Evolutionary conservation across 1,140 invertebrate genomes (phyloP).

Genomic region (Amyelois transitella): DNA sequence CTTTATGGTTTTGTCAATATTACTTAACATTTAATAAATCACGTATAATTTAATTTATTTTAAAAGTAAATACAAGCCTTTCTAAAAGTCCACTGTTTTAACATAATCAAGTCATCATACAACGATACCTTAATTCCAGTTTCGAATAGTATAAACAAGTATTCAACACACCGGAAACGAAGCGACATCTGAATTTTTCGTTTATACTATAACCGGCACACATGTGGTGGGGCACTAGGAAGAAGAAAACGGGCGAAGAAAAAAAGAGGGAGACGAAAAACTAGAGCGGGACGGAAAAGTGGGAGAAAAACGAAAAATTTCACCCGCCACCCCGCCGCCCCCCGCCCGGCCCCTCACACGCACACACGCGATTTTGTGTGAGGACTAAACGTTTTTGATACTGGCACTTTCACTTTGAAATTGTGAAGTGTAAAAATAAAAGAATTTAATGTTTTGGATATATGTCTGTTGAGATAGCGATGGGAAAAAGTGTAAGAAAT

Average conservation of each 20-base stretch:
- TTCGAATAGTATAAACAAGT: not conserved
- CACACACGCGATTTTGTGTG: slow-evolving; percentile 40
- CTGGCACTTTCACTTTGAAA: slow-evolving; percentile 27
- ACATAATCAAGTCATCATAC: too few species aligned
- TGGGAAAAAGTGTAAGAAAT: too few species aligned
- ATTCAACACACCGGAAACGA: slow-evolving; percentile 48
- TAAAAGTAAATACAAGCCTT: too few species aligned
- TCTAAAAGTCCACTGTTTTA: too few species aligned
- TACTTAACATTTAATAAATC: too few species aligned
- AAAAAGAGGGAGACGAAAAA: slow-evolving; percentile 73
- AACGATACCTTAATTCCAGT: too few species aligned
- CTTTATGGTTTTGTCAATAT: too few species aligned
- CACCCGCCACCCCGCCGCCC: slow-evolving; percentile 34
- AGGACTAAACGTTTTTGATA: slow-evolving; percentile 33
- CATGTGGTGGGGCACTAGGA: slow-evolving; percentile 73
- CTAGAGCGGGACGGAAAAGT: slow-evolving; percentile 73
- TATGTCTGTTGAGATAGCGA: too few species aligned
- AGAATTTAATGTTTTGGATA: too few species aligned
- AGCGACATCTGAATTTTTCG: slow-evolving; percentile 23
- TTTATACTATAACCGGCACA: slow-evolving; percentile 53
- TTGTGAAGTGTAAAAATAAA: too few species aligned
- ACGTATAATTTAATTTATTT: too few species aligned
- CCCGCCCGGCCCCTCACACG: slow-evolving; percentile 37
- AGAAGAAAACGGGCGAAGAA: slow-evolving; percentile 69
- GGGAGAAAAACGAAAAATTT: slow-evolving; percentile 74